phyloP scores from a whole-genome alignment of 2,888 invertebrate genomes.

The Acronicta aceris region DNA sequence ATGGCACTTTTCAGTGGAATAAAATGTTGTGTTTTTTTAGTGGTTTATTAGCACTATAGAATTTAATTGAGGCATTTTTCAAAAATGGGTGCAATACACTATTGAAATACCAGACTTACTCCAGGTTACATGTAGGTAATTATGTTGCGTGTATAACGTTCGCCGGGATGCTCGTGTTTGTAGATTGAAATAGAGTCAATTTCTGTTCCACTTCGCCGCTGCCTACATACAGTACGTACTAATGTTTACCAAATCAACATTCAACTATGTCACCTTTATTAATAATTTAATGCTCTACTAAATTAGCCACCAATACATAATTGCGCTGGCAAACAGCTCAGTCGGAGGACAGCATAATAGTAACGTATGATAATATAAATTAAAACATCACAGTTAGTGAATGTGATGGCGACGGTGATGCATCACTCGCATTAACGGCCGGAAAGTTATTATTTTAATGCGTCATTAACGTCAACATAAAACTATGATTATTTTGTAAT shows the following conservation, averaged over 20 bases:
- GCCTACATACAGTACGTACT: slow-evolving; percentile 21
- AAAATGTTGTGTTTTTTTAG: no score
- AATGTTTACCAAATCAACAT: slow-evolving; percentile 48
- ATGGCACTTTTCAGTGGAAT: no score
- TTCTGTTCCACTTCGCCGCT: slow-evolving; percentile 36
- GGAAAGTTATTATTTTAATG: slow-evolving; percentile 38
- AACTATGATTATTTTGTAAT: slow-evolving; percentile 28
- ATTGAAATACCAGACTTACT: no score
- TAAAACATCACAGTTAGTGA: slow-evolving; percentile 55
- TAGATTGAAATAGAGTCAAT: slow-evolving; percentile 42
- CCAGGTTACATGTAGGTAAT: neutral
- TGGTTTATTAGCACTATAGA: no score
- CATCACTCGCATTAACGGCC: slow-evolving; percentile 31
- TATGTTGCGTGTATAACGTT: slow-evolving; percentile 19
- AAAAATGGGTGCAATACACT: no score
- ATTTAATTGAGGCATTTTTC: no score
- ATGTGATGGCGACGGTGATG: slow-evolving; percentile 43
- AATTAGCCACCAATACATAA: slow-evolving; percentile 61
- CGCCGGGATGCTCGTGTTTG: slow-evolving; percentile 17
- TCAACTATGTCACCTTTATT: slow-evolving; percentile 50
- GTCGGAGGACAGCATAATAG: slow-evolving; percentile 62
- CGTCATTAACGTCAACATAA: slow-evolving; percentile 27
- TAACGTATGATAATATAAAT: slow-evolving; percentile 44
- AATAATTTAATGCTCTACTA: slow-evolving; percentile 55
- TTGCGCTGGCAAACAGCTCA: slow-evolving; percentile 69